phyloP scores from a whole-genome alignment of 2,888 invertebrate genomes.

The Drosophila longiperda region DNA sequence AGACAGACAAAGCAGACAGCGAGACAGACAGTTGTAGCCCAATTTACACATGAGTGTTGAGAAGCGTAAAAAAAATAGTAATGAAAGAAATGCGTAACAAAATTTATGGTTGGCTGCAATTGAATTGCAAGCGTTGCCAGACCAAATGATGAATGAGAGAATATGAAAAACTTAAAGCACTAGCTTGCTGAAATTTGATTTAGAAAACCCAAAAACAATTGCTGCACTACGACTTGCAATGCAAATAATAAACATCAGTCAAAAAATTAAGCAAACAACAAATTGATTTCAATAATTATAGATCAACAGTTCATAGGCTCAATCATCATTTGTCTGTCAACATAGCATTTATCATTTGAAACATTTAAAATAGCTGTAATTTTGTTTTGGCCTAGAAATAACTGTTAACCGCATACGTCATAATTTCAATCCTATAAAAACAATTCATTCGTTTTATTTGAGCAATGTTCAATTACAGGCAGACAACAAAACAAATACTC shows the following conservation, averaged over 20 bases:
- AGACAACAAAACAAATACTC: conserved; percentile 9
- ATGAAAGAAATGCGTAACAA: conserved; percentile 9
- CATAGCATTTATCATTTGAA: conserved; percentile 31
- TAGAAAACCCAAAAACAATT: not conserved
- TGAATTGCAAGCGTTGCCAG: conserved; percentile 36
- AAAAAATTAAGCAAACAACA: conserved; percentile 20
- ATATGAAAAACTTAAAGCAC: not conserved
- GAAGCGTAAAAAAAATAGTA: conserved; percentile 28
- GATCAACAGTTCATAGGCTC: conserved; percentile 11
- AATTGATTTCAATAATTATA: conserved; percentile 50
- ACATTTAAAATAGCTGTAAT: conserved; percentile 39
- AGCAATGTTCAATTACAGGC: conserved; percentile 45
- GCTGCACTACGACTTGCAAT: not conserved
- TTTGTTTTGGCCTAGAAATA: conserved; percentile 22
- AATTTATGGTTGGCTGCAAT: conserved; percentile 49
- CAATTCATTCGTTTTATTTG: conserved; percentile 18
- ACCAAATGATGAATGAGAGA: conserved; percentile 17
- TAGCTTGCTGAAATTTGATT: not conserved
- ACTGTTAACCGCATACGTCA: conserved; percentile 12
- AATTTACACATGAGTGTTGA: conserved; percentile 57
- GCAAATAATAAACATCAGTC: conserved; percentile 32
- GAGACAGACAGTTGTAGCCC: conserved; percentile 44
- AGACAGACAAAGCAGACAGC: conserved; percentile 6
- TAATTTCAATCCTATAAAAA: conserved; percentile 45
- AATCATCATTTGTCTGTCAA: conserved; percentile 37